These are phyloP conservation scores for Dicyrtomina minuta DNA, from an alignment of 2,888 invertebrate species.

Conservation along the genomic window DNA sequence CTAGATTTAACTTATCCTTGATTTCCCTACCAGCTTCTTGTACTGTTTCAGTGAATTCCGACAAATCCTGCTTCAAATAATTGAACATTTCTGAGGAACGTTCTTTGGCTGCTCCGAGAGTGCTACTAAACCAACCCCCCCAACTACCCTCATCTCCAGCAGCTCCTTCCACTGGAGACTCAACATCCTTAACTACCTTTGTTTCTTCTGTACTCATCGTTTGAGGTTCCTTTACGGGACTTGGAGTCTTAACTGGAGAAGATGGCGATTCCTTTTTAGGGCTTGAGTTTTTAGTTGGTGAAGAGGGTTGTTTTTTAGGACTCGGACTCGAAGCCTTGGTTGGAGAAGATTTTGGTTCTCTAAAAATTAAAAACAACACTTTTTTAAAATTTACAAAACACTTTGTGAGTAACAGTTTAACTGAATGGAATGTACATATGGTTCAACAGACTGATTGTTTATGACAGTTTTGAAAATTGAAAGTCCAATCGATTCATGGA, in stretches of 20 bases:
- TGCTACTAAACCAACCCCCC: constrained; percentile 46
- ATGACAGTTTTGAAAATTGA: too few relatives aligned
- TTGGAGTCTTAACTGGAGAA: background rate
- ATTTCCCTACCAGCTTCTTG: constrained; percentile 51
- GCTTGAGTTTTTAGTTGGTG: too few relatives aligned
- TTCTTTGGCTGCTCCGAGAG: constrained; percentile 44
- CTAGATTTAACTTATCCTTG: constrained; percentile 50
- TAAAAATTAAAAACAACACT: background rate
- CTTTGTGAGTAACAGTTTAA: too few relatives aligned
- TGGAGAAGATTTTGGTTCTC: background rate
- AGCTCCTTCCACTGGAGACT: background rate
- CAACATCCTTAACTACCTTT: background rate
- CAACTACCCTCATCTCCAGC: constrained; percentile 26
- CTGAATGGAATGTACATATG: too few relatives aligned
- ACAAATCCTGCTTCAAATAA: constrained; percentile 52
- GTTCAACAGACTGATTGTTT: too few relatives aligned
- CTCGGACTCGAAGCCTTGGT: background rate
- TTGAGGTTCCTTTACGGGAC: background rate
- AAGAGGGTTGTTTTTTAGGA: too few relatives aligned
- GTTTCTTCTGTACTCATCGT: background rate
- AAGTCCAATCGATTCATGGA: too few relatives aligned
- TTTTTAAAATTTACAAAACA: too few relatives aligned
- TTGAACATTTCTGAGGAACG: constrained; percentile 51
- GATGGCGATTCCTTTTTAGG: background rate
- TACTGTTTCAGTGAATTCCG: constrained; percentile 51